Base-by-base conservation (phyloP, 1,140 invertebrate genomes). In the Batillaria attramentaria region DNA sequence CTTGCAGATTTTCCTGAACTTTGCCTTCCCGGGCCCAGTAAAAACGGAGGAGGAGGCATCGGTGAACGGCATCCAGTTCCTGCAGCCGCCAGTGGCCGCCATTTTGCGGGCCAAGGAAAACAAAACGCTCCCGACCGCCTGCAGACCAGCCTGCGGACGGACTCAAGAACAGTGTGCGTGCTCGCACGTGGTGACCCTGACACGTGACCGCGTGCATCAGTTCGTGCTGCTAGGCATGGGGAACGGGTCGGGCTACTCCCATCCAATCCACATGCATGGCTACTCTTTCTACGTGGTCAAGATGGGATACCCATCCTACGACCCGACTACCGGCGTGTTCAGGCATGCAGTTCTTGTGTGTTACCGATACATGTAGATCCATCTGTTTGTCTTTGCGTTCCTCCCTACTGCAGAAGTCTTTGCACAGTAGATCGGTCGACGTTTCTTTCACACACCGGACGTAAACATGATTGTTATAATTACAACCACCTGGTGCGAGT, bases 241-340 rank as follows among this genome's bases (percentile, higher is more conserved):
- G 77, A 93, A 92, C 28, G 93, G 93, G 78, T 91, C 93, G 20
- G 93, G 94, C 65, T 82, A 81, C 72, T 91, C 92, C 76, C 92
- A 95, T 86, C 93, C 95, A 10, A 94, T 95, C 81, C 95, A 96
- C n/a, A n/a, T n/a, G n/a, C n/a, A n/a, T n/a, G n/a, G n/a, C n/a
- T n/a, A n/a, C n/a, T n/a, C n/a, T n/a, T 95, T 95, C 88, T 93
- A 94, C 84, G 92, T 95, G 1, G 92, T 95, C 0, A 94, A 92
- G 54, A 91, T 70, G 6, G 68, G 68, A 24, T 70, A 70, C 68
- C 68, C 68, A 13, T n/a, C 0, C 41, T 70, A 70, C 41, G 33
- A 28, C n/a, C n/a, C n/a, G n/a, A n/a, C n/a, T n/a, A n/a, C n/a
- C n/a, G n/a, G n/a, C n/a, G n/a, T n/a, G n/a, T n/a, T n/a, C n/a